Conservation (phyloP, 2,888 invertebrate genomes). For the Netelia inedita region DNA sequence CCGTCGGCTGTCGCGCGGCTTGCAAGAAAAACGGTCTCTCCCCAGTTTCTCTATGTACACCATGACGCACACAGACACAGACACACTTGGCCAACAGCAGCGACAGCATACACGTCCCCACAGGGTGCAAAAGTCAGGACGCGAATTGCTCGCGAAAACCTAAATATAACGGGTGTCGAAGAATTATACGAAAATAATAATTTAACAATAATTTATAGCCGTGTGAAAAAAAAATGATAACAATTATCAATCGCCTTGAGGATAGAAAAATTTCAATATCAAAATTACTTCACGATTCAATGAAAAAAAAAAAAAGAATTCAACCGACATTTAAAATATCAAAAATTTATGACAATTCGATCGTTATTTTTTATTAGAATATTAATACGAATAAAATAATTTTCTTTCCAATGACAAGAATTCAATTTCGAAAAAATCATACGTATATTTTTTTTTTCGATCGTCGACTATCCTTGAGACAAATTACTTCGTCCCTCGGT, state of each 20-base stretch:
- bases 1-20: conserved; percentile 60
- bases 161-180: conserved; percentile 42
- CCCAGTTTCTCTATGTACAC: conserved; percentile 20
- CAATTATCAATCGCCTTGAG: background rate
- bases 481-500: background rate
- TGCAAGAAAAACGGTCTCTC: conserved; percentile 59
- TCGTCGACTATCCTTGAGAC: background rate
- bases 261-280: too few species aligned
- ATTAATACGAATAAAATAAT: too few species aligned
- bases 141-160: conserved; percentile 28
- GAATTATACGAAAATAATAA: conserved; percentile 13
- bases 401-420: too few species aligned
- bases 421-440: too few species aligned
- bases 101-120: conserved; percentile 20
- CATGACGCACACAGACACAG: background rate
- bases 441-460: background rate
- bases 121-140: conserved; percentile 56
- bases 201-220: background rate
- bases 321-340: background rate
- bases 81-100: conserved; percentile 24
- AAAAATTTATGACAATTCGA: too few species aligned
- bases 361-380: too few species aligned
- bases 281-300: too few species aligned
- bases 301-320: background rate
- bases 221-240: background rate